Conservation (phyloP, 2,797 vertebrate genomes). For the Nannoperca obscura region DNA sequence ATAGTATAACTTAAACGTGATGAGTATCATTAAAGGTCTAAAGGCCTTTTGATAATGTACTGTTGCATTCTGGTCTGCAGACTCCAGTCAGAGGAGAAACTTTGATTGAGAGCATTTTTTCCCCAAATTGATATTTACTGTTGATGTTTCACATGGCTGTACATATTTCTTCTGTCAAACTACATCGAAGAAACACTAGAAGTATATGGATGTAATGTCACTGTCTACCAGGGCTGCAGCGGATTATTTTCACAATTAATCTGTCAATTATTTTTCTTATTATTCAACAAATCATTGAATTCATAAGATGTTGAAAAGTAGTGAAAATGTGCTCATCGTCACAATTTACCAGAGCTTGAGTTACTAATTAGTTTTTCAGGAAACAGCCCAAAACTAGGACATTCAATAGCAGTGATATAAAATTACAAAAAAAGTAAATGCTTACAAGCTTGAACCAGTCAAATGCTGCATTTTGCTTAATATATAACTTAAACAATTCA, state of each 20-base stretch:
- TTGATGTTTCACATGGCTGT: background rate
- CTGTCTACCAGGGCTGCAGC: background rate
- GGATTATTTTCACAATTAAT: background rate
- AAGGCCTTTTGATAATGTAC: constrained; percentile 30
- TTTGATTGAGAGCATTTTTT: constrained; percentile 3
- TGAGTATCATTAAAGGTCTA: constrained; percentile 19
- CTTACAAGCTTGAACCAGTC: background rate
- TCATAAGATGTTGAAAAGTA: background rate
- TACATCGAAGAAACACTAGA: background rate
- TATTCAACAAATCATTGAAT: background rate
- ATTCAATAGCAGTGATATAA: background rate
- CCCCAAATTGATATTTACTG: background rate
- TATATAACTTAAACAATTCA: background rate
- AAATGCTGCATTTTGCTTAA: background rate
- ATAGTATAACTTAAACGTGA: constrained; percentile 26
- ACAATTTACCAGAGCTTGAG: background rate
- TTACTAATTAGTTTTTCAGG: background rate
- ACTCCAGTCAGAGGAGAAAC: constrained; percentile 19
- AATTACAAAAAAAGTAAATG: background rate
- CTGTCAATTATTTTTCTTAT: background rate
- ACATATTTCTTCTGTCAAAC: background rate
- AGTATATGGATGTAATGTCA: constrained; percentile 3
- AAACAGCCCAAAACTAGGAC: background rate
- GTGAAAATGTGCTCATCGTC: background rate
- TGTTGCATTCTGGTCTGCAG: constrained; percentile 5